Evolutionary conservation across 2,797 vertebrate species (phyloP).

Genomic region (Anguilla pacifica): DNA sequence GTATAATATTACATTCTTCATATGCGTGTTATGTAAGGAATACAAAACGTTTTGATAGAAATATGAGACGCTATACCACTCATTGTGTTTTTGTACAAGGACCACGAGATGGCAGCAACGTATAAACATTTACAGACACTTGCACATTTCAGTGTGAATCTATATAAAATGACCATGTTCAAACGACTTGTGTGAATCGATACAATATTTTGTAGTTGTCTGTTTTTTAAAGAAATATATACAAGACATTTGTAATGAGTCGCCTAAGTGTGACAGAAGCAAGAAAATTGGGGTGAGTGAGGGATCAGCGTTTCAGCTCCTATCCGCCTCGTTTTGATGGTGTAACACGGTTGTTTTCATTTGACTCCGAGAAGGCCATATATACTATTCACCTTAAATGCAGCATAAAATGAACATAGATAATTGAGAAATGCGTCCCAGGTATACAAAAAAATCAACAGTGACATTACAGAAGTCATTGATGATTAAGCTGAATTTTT

Average conservation of each 20-base stretch:
- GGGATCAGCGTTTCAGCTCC: not conserved
- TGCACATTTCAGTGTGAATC: not conserved
- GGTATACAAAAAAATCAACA: no score
- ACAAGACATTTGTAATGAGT: not conserved
- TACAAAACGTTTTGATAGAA: not conserved
- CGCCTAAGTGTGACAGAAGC: not conserved
- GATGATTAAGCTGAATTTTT: no score
- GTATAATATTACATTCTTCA: not conserved
- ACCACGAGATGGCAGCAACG: constrained; percentile 34
- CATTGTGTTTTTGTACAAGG: not conserved
- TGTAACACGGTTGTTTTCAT: not conserved
- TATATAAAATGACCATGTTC: not conserved
- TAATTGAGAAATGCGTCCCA: no score
- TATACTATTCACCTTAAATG: not conserved
- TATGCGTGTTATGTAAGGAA: not conserved
- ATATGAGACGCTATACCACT: not conserved
- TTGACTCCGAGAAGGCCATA: not conserved
- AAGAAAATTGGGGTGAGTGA: not conserved
- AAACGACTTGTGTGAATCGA: not conserved
- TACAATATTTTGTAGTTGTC: not conserved
- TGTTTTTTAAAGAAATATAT: not conserved
- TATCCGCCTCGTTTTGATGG: not conserved
- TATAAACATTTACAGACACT: not conserved
- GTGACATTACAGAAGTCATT: no score
- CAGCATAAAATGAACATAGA: not conserved